Conservation (phyloP, 2,113 vertebrate genomes). For the Dunckerocampus dactyliophorus region DNA sequence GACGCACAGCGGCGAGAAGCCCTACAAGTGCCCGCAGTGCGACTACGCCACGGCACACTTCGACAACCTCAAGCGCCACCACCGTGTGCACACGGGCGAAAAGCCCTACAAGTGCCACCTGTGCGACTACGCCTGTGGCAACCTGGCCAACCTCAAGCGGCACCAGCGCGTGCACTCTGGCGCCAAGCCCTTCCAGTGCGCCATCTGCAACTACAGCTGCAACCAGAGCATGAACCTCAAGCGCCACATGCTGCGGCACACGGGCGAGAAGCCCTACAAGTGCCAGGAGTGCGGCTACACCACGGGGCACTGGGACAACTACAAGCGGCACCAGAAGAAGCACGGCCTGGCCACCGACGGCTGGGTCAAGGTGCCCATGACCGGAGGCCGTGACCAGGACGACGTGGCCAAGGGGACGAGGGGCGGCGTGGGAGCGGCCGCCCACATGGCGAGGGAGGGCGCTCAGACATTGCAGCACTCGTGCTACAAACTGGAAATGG, state of each 20-base stretch:
- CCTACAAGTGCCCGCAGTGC: constrained; percentile 91
- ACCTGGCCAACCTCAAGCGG: constrained; percentile 95
- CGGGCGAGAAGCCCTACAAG: constrained; percentile 91
- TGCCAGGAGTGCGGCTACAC: constrained; percentile 91
- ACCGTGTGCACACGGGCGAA: constrained; percentile 86
- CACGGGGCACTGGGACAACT: constrained; percentile 99
- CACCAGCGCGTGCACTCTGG: constrained; percentile 95
- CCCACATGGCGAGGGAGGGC: constrained; percentile 53
- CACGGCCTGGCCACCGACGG: constrained; percentile 82
- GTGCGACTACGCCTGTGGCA: constrained; percentile 94
- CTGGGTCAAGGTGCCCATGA: constrained; percentile 78
- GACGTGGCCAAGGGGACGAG: constrained; percentile 40
- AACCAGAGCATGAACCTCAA: constrained; percentile 99
- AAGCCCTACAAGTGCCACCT: constrained; percentile 91
- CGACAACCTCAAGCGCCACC: constrained; percentile 97
- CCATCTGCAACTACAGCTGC: constrained; percentile 92
- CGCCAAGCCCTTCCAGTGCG: constrained; percentile 93
- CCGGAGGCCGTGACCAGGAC: constrained; percentile 45
- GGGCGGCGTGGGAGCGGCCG: background rate
- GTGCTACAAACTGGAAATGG: constrained; percentile 24
- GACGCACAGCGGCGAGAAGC: constrained; percentile 96
- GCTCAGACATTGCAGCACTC: constrained; percentile 47
- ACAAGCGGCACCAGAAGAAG: constrained; percentile 97
- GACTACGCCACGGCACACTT: constrained; percentile 93
- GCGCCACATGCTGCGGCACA: constrained; percentile 95